phyloP scores from a whole-genome alignment of 2,113 vertebrate species.

The Phylloscopus trochiloides region DNA sequence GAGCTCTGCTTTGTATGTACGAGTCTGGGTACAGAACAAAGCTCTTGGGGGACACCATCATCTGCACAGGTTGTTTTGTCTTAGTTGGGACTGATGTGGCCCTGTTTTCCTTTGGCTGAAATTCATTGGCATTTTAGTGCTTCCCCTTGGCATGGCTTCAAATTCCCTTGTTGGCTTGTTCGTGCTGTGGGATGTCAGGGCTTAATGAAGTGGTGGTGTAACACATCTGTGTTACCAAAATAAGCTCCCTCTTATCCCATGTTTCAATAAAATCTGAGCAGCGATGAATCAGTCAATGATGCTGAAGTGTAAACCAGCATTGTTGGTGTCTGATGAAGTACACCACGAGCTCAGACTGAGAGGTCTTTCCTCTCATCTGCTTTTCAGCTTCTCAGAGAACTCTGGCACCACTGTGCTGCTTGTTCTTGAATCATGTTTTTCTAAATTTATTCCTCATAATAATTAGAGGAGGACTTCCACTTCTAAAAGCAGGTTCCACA shows the following conservation, averaged over 20 bases:
- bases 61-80: neutral
- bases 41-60: neutral
- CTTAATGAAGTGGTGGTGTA: neutral
- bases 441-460: neutral
- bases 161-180: neutral
- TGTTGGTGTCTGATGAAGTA: neutral
- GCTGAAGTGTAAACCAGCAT: neutral
- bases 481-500: neutral
- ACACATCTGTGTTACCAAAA: conserved; percentile 20
- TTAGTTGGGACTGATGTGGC: neutral
- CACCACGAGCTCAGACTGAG: neutral
- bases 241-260: neutral
- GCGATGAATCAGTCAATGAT: neutral
- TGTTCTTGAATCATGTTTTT: neutral
- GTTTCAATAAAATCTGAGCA: neutral
- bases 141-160: neutral
- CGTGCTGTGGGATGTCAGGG: neutral
- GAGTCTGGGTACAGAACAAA: neutral
- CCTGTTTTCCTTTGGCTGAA: neutral
- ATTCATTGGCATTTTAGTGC: neutral
- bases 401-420: neutral
- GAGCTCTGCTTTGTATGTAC: neutral
- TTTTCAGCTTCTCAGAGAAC: neutral
- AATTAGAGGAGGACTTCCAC: neutral
- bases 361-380: neutral